Evolutionary conservation across 53 echinoderm and acorn worm genomes (phyloP).

Genomic region (Pentamera pediparva): DNA sequence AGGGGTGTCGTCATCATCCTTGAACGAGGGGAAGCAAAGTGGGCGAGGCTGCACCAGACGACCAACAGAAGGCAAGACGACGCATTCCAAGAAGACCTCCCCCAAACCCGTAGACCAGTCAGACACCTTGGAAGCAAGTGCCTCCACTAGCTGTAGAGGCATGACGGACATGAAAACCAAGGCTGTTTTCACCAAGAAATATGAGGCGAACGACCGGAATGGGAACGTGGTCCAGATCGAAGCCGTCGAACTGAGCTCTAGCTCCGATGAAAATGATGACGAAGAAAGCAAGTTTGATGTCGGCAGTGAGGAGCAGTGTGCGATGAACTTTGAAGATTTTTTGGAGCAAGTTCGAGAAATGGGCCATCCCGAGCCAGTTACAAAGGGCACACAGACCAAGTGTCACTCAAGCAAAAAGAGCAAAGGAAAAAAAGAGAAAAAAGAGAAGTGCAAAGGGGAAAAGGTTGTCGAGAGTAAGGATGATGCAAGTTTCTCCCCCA

Average conservation of each 20-base stretch:
- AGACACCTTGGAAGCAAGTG: constrained; percentile 69
- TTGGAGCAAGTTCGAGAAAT: constrained; percentile 28
- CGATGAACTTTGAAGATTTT: constrained; percentile 40
- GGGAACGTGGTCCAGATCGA: constrained; percentile 30
- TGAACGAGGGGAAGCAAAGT: constrained; percentile 13
- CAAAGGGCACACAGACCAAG: constrained; percentile 4
- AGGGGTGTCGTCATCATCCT: constrained; percentile 63
- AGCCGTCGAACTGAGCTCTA: constrained; percentile 15
- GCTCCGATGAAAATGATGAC: constrained; percentile 27
- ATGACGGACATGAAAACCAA: constrained; percentile 32
- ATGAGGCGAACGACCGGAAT: constrained; percentile 27
- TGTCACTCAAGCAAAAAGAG: constrained; percentile 8
- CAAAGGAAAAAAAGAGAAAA: constrained; percentile 2
- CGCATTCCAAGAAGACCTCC: too few species aligned
- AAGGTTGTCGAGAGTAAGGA: constrained; percentile 2
- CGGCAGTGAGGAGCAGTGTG: constrained; percentile 30
- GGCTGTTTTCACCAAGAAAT: constrained; percentile 27
- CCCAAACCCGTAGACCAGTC: constrained; percentile 45
- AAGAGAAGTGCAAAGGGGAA: not conserved
- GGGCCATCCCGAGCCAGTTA: not conserved
- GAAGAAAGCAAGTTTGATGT: constrained; percentile 14
- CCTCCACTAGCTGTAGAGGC: constrained; percentile 20
- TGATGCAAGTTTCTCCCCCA: constrained; percentile 12
- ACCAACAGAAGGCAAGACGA: too few species aligned
- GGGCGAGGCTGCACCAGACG: not conserved